Conservation (phyloP, 2,888 invertebrate genomes). For the Stenichneumon culpator region DNA sequence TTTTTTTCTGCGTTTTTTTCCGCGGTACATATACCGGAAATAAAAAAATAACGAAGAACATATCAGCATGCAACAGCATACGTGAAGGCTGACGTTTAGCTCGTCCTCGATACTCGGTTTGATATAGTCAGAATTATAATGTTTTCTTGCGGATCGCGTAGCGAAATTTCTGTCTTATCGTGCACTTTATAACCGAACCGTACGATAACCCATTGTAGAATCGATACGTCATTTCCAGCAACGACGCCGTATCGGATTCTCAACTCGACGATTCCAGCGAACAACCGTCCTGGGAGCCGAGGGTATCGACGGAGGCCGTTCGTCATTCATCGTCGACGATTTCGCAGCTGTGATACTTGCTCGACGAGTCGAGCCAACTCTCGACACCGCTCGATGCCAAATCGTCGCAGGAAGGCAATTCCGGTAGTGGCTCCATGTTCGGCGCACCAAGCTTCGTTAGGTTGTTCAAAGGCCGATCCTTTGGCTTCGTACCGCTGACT, state of each 20-base stretch:
- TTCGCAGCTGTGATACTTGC: constrained; percentile 92
- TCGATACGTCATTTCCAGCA: constrained; percentile 57
- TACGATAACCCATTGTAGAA: constrained; percentile 46
- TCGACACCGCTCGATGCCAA: constrained; percentile 89
- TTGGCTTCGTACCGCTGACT: constrained; percentile 74
- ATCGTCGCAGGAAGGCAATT: constrained; percentile 89
- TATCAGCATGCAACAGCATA: background rate
- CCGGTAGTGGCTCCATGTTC: constrained; percentile 89
- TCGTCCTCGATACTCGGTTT: constrained; percentile 25
- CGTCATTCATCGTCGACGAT: constrained; percentile 89
- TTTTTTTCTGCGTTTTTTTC: constrained; percentile 18
- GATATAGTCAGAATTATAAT: constrained; percentile 40
- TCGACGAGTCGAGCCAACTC: constrained; percentile 91
- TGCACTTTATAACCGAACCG: constrained; percentile 50
- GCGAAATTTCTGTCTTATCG: constrained; percentile 29
- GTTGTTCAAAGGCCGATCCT: constrained; percentile 81
- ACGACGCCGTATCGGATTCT: constrained; percentile 59
- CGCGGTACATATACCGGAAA: constrained; percentile 36
- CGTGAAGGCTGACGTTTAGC: background rate
- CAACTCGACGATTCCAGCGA: constrained; percentile 64
- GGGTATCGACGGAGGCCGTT: constrained; percentile 66
- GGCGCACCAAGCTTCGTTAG: constrained; percentile 84
- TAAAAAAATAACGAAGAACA: constrained; percentile 53
- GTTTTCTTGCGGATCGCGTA: constrained; percentile 31
- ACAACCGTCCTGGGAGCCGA: constrained; percentile 62